Conservation (phyloP, 2,113 vertebrate genomes). For the Cynocephalus volans region DNA sequence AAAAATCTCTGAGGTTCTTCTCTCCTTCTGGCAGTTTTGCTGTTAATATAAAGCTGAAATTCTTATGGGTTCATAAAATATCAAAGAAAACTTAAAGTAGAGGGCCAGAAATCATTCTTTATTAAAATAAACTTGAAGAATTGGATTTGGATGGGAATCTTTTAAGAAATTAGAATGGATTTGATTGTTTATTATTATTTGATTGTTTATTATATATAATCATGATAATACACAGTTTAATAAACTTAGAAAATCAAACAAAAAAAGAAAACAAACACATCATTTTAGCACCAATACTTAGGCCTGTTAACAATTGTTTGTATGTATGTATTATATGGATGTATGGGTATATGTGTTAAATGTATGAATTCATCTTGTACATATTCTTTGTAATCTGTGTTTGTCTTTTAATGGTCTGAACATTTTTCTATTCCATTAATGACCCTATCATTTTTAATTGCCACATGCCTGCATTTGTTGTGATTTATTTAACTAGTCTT, state of each 20-base stretch:
- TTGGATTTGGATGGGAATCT: constrained; percentile 38
- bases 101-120: constrained; percentile 32
- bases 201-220: constrained; percentile 32
- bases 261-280: not conserved
- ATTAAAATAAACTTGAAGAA: constrained; percentile 34
- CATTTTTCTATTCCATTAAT: not conserved
- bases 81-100: not conserved
- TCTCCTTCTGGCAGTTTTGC: not conserved
- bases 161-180: constrained; percentile 62
- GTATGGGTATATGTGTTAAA: not conserved
- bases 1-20: not conserved
- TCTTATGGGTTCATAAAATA: not conserved
- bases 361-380: constrained; percentile 50
- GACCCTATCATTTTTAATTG: constrained; percentile 45
- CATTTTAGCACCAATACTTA: constrained; percentile 25
- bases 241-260: constrained; percentile 42
- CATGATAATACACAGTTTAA: constrained; percentile 12
- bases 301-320: not conserved
- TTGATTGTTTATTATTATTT: constrained; percentile 24
- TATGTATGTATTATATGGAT: not conserved
- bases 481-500: constrained; percentile 58
- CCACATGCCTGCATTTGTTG: not conserved
- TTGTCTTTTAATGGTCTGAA: constrained; percentile 55
- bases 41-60: constrained; percentile 31
- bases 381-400: constrained; percentile 59